These are phyloP conservation scores for Torymus tubicola DNA, from an alignment of 2,888 invertebrate genomes.

Conservation along the genomic window DNA sequence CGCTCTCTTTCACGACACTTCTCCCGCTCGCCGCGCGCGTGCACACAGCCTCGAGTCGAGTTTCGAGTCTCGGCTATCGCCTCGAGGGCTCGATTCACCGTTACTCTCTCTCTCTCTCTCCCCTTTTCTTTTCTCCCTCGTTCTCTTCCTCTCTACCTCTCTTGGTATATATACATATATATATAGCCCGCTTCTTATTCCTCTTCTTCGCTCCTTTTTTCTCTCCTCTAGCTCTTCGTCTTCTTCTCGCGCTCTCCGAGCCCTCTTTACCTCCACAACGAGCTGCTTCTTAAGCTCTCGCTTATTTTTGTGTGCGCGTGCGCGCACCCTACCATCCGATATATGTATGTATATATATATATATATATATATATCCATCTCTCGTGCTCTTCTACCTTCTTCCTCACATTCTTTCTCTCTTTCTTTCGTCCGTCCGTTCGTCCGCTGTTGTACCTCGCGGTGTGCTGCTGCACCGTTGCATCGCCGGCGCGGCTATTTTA, in stretches of 20 bases:
- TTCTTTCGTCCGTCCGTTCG: background rate
- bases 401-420: background rate
- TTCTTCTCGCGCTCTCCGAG: background rate
- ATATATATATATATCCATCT: background rate
- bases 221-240: background rate
- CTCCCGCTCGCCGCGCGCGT: slow-evolving; percentile 2
- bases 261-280: slow-evolving; percentile 29
- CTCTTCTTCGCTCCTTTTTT: slow-evolving; percentile 6
- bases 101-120: no score
- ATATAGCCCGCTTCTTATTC: slow-evolving; percentile 9
- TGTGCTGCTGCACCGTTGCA: background rate
- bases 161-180: background rate
- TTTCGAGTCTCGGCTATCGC: slow-evolving; percentile 36
- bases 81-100: slow-evolving; percentile 24
- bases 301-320: slow-evolving; percentile 30
- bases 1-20: slow-evolving; percentile 29
- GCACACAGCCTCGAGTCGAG: slow-evolving; percentile 31
- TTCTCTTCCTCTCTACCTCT: no score
- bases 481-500: slow-evolving; percentile 49
- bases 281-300: slow-evolving; percentile 54
- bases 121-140: no score
- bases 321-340: no score
- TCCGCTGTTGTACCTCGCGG: no score
- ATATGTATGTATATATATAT: background rate
- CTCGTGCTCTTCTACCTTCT: background rate